These are phyloP conservation scores for Meles meles DNA, from an alignment of 2,113 vertebrate species.

Conservation along the genomic window DNA sequence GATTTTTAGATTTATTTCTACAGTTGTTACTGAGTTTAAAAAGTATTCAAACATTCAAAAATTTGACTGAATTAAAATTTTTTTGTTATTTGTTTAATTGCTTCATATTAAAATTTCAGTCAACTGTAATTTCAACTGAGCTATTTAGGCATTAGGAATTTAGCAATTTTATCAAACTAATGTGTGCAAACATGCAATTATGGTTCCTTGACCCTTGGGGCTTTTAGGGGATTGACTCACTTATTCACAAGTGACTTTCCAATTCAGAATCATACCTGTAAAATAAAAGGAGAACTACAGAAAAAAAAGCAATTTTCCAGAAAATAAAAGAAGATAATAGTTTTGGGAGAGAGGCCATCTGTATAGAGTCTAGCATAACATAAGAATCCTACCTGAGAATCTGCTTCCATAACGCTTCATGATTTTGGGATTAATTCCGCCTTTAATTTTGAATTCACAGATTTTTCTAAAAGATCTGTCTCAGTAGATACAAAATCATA, in stretches of 20 bases:
- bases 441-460: not conserved
- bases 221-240: not conserved
- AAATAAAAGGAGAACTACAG: not conserved
- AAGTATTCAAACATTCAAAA: not conserved
- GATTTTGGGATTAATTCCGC: not conserved
- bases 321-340: not conserved
- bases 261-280: not conserved
- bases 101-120: not conserved
- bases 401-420: not conserved
- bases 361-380: not conserved
- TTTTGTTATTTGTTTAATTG: not conserved
- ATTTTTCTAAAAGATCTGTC: not conserved
- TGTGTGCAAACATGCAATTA: not conserved
- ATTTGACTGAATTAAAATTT: not conserved
- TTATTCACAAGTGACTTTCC: conserved; percentile 21
- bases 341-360: not conserved
- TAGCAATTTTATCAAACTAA: not conserved
- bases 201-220: not conserved
- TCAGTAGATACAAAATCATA: not conserved
- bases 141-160: not conserved
- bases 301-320: not conserved
- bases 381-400: not conserved
- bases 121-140: not conserved
- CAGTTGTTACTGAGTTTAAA: not conserved
- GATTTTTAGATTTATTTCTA: not conserved